These are phyloP conservation scores for Tineola bisselliella DNA, from an alignment of 2,888 invertebrate species.

Conservation along the genomic window DNA sequence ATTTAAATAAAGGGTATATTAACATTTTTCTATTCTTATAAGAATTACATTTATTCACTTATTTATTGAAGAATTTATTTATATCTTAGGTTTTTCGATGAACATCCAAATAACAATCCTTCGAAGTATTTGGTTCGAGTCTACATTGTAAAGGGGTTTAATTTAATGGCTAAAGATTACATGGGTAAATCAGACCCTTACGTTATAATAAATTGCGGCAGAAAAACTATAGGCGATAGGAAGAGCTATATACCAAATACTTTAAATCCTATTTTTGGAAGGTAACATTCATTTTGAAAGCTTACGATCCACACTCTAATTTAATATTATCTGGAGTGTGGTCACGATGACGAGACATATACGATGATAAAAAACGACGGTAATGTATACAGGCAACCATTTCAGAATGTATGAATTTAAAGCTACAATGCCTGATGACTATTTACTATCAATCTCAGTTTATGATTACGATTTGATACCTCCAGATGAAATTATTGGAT, in stretches of 20 bases:
- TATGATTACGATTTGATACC: conserved; percentile 77
- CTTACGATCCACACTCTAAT: too few relatives aligned
- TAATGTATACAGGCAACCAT: conserved; percentile 13
- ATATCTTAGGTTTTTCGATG: conserved; percentile 64
- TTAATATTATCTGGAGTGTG: too few relatives aligned
- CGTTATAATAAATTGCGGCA: conserved; percentile 74
- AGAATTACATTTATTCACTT: too few relatives aligned
- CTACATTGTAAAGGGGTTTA: conserved; percentile 78
- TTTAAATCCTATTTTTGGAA: conserved; percentile 85
- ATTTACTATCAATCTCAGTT: conserved; percentile 75
- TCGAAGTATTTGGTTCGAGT: conserved; percentile 75
- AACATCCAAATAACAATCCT: conserved; percentile 71
- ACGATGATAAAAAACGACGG: too few relatives aligned
- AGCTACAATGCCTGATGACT: conserved; percentile 78
- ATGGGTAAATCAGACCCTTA: conserved; percentile 83
- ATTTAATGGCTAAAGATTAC: conserved; percentile 76
- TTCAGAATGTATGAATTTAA: conserved; percentile 78
- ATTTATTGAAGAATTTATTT: conserved; percentile 13
- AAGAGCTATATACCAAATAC: conserved; percentile 77
- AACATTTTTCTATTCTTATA: too few relatives aligned
- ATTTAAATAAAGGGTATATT: conserved; percentile 60
- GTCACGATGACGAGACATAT: too few relatives aligned
- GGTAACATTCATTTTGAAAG: conserved; percentile 43
- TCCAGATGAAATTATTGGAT: conserved; percentile 83
- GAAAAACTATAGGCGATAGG: conserved; percentile 68